phyloP scores from a whole-genome alignment of 2,113 vertebrate species.

The Pungitius pungitius region DNA sequence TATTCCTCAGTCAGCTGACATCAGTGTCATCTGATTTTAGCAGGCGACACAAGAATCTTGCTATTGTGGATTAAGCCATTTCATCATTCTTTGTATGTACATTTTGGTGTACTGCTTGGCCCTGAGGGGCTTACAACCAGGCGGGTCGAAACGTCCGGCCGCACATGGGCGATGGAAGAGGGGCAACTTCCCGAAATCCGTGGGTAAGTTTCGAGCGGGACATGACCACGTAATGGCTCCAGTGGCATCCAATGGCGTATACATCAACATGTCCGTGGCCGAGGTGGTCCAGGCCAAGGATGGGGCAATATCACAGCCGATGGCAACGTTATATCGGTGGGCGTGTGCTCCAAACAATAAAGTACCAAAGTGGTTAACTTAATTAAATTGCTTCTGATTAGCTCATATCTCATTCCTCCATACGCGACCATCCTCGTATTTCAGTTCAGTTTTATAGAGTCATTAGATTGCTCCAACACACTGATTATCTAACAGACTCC shows the following conservation, averaged over 20 bases:
- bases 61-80: conserved; percentile 66
- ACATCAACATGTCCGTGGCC: too few species aligned
- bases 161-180: too few species aligned
- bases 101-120: conserved; percentile 1
- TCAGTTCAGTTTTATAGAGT: not conserved
- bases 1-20: conserved; percentile 75
- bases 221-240: too few species aligned
- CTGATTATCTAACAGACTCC: not conserved
- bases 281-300: too few species aligned
- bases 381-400: not conserved
- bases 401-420: not conserved
- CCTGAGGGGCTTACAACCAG: too few species aligned
- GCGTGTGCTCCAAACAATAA: too few species aligned
- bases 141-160: too few species aligned
- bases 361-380: not conserved
- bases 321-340: too few species aligned
- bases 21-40: conserved; percentile 76
- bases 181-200: too few species aligned
- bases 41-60: conserved; percentile 71
- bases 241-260: too few species aligned
- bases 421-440: not conserved
- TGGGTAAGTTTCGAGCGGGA: too few species aligned
- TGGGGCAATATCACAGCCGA: too few species aligned
- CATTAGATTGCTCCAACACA: not conserved
- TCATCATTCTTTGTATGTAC: conserved; percentile 24